phyloP scores from a whole-genome alignment of 2,888 invertebrate genomes.

The Tetragnatha montana region DNA sequence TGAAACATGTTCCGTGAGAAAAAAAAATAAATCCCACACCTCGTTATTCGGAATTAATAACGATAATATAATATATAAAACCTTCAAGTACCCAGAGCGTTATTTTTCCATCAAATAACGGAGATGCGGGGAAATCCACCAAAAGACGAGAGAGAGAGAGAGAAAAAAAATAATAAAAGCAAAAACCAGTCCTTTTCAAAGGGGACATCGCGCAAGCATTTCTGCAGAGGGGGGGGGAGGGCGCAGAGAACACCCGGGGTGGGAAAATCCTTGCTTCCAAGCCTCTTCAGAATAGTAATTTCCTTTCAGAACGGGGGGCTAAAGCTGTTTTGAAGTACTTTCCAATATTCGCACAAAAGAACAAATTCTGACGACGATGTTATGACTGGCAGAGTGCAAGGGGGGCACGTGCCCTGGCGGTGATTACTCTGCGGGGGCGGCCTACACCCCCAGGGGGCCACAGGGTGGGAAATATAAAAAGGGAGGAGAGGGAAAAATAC shows the following conservation, averaged over 20 bases:
- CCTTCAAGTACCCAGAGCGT: slow-evolving; percentile 15
- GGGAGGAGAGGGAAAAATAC: slow-evolving; percentile 44
- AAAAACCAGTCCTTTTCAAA: slow-evolving; percentile 36
- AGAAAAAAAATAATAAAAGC: slow-evolving; percentile 11
- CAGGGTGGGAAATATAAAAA: slow-evolving; percentile 59
- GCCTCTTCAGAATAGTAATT: slow-evolving; percentile 69
- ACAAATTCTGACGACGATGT: slow-evolving; percentile 64
- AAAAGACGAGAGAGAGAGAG: slow-evolving; percentile 7
- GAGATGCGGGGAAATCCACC: slow-evolving; percentile 24
- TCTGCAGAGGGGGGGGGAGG: slow-evolving; percentile 1
- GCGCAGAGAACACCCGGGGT: not conserved
- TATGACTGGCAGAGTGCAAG: slow-evolving; percentile 39
- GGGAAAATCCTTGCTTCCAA: slow-evolving; percentile 44
- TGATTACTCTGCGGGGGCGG: slow-evolving; percentile 52
- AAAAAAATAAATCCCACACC: slow-evolving; percentile 10
- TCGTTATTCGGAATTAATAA: slow-evolving; percentile 37
- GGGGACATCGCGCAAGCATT: slow-evolving; percentile 37
- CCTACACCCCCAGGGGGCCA: slow-evolving; percentile 27
- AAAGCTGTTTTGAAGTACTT: slow-evolving; percentile 71
- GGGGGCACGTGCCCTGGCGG: slow-evolving; percentile 54
- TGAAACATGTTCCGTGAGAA: not conserved
- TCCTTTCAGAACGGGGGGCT: slow-evolving; percentile 50
- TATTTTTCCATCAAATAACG: slow-evolving; percentile 47
- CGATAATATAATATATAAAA: slow-evolving; percentile 16
- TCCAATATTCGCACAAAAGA: slow-evolving; percentile 71